phyloP scores from a whole-genome alignment of 2,888 invertebrate genomes.

The Agriopis aurantiaria region DNA sequence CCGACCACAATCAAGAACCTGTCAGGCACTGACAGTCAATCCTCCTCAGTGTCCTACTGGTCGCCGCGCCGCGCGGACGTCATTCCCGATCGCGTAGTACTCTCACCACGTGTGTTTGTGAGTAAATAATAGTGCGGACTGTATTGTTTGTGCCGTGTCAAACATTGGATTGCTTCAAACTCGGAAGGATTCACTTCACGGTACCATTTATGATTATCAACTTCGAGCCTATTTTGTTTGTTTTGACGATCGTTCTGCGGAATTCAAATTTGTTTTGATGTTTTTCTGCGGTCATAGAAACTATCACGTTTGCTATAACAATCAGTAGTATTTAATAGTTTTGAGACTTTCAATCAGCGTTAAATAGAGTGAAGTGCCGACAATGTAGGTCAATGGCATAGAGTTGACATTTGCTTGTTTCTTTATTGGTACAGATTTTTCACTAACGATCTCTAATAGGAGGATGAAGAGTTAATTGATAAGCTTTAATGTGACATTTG shows the following conservation, averaged over 20 bases:
- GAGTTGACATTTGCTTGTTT: slow-evolving; percentile 31
- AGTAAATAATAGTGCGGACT: slow-evolving; percentile 69
- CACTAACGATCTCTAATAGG: slow-evolving; percentile 31
- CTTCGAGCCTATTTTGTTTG: slow-evolving; percentile 66
- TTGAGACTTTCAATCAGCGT: slow-evolving; percentile 52
- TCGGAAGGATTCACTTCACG: slow-evolving; percentile 53
- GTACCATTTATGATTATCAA: slow-evolving; percentile 53
- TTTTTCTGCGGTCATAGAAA: slow-evolving; percentile 5
- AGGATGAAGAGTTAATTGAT: slow-evolving; percentile 32
- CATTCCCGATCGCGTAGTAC: slow-evolving; percentile 44
- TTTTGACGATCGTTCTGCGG: slow-evolving; percentile 45
- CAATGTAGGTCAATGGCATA: slow-evolving; percentile 38
- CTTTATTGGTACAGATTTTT: slow-evolving; percentile 36
- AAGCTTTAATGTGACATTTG: slow-evolving; percentile 20
- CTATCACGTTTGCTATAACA: slow-evolving; percentile 24
- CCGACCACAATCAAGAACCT: slow-evolving; percentile 40
- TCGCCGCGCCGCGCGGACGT: slow-evolving; percentile 65
- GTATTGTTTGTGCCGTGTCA: slow-evolving; percentile 57
- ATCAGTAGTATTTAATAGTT: slow-evolving; percentile 49
- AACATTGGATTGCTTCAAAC: slow-evolving; percentile 69
- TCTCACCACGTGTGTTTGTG: slow-evolving; percentile 74
- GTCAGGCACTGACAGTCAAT: slow-evolving; percentile 45
- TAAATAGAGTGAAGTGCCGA: slow-evolving; percentile 47
- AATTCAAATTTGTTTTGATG: neutral
- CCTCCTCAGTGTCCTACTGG: slow-evolving; percentile 63